phyloP scores from a whole-genome alignment of 1,140 invertebrate genomes.

The Drosophila murphyi region DNA sequence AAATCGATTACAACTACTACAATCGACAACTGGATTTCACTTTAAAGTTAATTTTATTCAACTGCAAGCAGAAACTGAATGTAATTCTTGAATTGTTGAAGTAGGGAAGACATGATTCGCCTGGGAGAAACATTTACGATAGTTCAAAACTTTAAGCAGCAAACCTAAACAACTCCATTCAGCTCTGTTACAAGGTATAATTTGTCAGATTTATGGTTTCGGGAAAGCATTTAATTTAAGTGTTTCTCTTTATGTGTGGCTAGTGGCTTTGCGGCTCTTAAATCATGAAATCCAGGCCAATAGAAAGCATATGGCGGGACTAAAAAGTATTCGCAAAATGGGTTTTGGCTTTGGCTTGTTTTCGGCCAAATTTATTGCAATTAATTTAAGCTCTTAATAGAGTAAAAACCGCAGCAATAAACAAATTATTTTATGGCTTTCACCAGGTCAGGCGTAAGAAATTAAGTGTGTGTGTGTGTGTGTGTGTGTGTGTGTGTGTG shows the following conservation, averaged over 20 bases:
- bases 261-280: slow-evolving; percentile 63
- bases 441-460: slow-evolving; percentile 29
- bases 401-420: slow-evolving; percentile 65
- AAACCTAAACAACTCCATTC: slow-evolving; percentile 17
- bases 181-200: slow-evolving; percentile 15
- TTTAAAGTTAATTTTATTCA: too few species aligned
- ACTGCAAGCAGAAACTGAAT: too few species aligned
- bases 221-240: slow-evolving; percentile 39
- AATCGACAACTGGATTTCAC: too few species aligned
- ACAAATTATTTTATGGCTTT: slow-evolving; percentile 76
- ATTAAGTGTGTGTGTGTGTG: not conserved
- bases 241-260: slow-evolving; percentile 39
- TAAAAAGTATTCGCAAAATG: slow-evolving; percentile 40
- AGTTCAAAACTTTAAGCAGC: too few species aligned
- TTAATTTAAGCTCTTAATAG: slow-evolving; percentile 76
- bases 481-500: slow-evolving; percentile 11
- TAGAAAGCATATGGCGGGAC: slow-evolving; percentile 39
- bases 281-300: slow-evolving; percentile 67
- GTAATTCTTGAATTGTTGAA: too few species aligned
- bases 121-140: not conserved
- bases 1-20: not conserved
- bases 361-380: slow-evolving; percentile 64
- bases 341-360: slow-evolving; percentile 20
- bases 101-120: not conserved
- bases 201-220: slow-evolving; percentile 30